Conservation (phyloP, 2,797 vertebrate genomes). For the Euthynnus affinis region DNA sequence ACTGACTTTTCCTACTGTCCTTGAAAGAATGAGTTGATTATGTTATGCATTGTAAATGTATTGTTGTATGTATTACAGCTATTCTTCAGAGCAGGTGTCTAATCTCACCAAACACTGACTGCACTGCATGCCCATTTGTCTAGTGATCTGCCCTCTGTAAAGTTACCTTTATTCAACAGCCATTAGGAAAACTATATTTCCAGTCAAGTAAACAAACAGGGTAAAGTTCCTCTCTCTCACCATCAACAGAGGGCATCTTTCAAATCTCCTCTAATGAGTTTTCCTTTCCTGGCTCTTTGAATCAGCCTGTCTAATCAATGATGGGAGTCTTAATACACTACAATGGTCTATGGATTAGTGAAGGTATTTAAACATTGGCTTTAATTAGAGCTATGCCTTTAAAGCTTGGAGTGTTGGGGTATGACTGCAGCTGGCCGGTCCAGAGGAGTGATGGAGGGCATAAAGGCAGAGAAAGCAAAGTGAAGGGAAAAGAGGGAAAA, state of each 20-base stretch:
- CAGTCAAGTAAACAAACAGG: slow-evolving; percentile 54
- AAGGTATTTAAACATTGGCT: slow-evolving; percentile 81
- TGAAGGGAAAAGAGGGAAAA: slow-evolving; percentile 12
- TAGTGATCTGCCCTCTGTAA: slow-evolving; percentile 11
- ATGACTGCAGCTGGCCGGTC: slow-evolving; percentile 18
- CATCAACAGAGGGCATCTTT: slow-evolving; percentile 63
- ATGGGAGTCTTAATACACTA: slow-evolving; percentile 68
- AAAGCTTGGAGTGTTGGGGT: slow-evolving; percentile 53
- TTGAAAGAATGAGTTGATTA: slow-evolving; percentile 31
- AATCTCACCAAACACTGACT: not conserved
- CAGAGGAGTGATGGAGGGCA: slow-evolving; percentile 36
- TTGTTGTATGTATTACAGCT: not conserved
- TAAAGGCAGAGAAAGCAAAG: slow-evolving; percentile 16
- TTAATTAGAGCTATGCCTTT: slow-evolving; percentile 78
- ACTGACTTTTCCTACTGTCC: not conserved
- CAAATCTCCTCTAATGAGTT: slow-evolving; percentile 77
- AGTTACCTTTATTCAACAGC: slow-evolving; percentile 38
- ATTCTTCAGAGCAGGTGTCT: slow-evolving; percentile 1
- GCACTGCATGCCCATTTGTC: not conserved
- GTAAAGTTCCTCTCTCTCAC: slow-evolving; percentile 35
- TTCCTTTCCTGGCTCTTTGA: slow-evolving; percentile 72
- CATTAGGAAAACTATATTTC: slow-evolving; percentile 56
- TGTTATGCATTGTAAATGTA: too few species aligned
- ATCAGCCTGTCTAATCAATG: slow-evolving; percentile 77
- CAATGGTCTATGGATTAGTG: slow-evolving; percentile 82